These are phyloP conservation scores for Lasioglossum marginatum DNA, from an alignment of 2,888 invertebrate genomes.

Conservation along the genomic window DNA sequence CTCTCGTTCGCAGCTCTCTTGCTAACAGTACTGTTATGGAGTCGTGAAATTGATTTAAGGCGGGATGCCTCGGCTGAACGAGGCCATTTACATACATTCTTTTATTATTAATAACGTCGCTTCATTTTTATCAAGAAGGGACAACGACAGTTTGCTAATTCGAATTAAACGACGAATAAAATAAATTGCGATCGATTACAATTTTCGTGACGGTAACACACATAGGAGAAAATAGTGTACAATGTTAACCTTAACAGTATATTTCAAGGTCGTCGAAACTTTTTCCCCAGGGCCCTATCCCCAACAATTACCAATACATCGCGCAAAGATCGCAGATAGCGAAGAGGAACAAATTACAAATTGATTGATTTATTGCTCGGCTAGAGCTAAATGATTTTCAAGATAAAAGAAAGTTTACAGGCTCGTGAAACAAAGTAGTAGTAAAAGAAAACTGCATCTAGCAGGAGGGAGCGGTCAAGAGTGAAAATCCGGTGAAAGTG, in stretches of 20 bases:
- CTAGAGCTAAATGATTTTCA: background rate
- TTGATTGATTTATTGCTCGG: background rate
- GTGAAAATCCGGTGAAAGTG: background rate
- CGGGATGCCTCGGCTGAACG: background rate
- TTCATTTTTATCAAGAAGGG: background rate
- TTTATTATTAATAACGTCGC: background rate
- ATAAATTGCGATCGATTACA: too few species aligned
- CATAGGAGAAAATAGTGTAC: too few species aligned
- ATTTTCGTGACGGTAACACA: too few species aligned
- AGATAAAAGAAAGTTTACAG: background rate
- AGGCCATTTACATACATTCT: background rate
- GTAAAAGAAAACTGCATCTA: background rate
- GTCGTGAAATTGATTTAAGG: background rate
- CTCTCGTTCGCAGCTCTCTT: background rate
- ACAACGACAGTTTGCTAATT: background rate
- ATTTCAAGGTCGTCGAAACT: background rate
- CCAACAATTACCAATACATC: background rate
- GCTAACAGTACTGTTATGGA: background rate
- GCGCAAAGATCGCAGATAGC: background rate
- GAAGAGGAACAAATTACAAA: background rate
- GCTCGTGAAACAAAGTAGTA: background rate
- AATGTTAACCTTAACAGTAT: too few species aligned
- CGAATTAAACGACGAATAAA: too few species aligned
- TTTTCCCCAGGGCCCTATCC: background rate
- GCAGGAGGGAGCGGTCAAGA: background rate